Base-by-base conservation (phyloP, 2,888 invertebrate species). In the Seladonia tumulorum region DNA sequence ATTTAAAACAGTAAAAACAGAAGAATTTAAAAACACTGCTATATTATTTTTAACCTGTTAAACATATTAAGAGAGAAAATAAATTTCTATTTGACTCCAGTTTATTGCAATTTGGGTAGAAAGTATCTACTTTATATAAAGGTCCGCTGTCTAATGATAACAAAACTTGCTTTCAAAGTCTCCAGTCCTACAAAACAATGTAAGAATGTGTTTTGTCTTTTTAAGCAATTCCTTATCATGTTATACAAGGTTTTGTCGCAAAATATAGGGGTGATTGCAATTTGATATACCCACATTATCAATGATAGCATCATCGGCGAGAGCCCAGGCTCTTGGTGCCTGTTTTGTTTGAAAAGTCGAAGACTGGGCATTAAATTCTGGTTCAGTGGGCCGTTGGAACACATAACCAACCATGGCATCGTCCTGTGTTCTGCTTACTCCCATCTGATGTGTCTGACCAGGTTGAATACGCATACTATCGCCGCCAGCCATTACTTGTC, bases 391-490 rank as follows among this genome's bases (percentile, higher is more conserved):
- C 90, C 97, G 95, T 95, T 98, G 98, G 95, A 98, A 99, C 91
- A 98, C 98, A 95, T 99, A 99, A 93, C 98, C 98, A 91, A 98
- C 98, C 95, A 98, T 97, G 88, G 98, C 98, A 96, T 99, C 99
- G 95, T 99, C 98, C 95, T 98, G 98, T 88, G 97, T 91, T 92
- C 95, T 93, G 81, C 90, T 94, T 18, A 95, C 90, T 79, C 94
- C 93, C 86, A 95, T 94, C 79, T 94, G 95, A 91, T 94, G 94
- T 60, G 94, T 93, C 60, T 95, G 95, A 84, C 94, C 94, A 49
- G 94, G 93, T 90, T 94, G 94, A 88, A 95, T 93, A 71, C 95
- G 93, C 85, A 95, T 91, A 47, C 93, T 94, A 87, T 95, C 95
- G 29, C 95, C 94, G 87, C 94, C 94, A 80, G 95, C 94, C 94